Percentiles rank a stretch among this genome's conserved stretches.
Conservation (phyloP, 2,113 vertebrate species). For the Misgurnus anguillicaudatus region DNA sequence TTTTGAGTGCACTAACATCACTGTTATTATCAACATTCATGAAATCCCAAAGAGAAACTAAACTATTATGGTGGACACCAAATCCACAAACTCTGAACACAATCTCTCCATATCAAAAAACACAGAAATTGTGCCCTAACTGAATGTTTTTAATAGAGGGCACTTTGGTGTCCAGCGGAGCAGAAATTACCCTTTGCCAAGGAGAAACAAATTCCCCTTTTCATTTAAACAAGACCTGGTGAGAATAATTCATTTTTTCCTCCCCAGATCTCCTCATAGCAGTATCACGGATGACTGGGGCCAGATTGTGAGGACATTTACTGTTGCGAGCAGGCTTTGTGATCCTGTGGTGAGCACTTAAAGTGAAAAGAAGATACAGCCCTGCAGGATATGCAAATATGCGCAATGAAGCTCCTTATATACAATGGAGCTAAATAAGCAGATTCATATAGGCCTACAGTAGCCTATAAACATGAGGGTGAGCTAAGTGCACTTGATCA, state of each 20-base stretch:
- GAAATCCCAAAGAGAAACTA: slow-evolving; percentile 12
- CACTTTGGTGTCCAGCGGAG: slow-evolving; percentile 17
- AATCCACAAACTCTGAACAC: not conserved
- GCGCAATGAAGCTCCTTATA: slow-evolving; percentile 37
- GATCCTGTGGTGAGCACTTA: slow-evolving; percentile 49
- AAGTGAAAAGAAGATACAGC: slow-evolving; percentile 38
- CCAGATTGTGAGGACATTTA: slow-evolving; percentile 63
- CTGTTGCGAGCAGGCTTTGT: slow-evolving; percentile 50
- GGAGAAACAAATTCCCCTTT: slow-evolving; percentile 50
- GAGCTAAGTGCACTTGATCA: slow-evolving; percentile 34
- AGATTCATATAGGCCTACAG: not conserved
- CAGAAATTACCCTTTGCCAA: slow-evolving; percentile 42
- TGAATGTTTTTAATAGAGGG: slow-evolving; percentile 25
- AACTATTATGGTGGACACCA: not conserved
- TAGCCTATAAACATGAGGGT: slow-evolving; percentile 10
- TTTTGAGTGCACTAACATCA: not conserved
- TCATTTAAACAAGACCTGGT: slow-evolving; percentile 47
- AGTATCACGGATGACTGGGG: slow-evolving; percentile 62
- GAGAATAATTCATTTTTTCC: slow-evolving; percentile 27
- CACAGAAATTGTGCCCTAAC: slow-evolving; percentile 2
- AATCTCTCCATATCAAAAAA: slow-evolving; percentile 11
- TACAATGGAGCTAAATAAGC: not conserved
- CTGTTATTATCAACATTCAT: slow-evolving; percentile 24
- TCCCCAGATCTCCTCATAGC: slow-evolving; percentile 56
- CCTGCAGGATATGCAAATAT: slow-evolving; percentile 53